Conservation (phyloP, 2,888 invertebrate species). For the Pelosia muscerda region DNA sequence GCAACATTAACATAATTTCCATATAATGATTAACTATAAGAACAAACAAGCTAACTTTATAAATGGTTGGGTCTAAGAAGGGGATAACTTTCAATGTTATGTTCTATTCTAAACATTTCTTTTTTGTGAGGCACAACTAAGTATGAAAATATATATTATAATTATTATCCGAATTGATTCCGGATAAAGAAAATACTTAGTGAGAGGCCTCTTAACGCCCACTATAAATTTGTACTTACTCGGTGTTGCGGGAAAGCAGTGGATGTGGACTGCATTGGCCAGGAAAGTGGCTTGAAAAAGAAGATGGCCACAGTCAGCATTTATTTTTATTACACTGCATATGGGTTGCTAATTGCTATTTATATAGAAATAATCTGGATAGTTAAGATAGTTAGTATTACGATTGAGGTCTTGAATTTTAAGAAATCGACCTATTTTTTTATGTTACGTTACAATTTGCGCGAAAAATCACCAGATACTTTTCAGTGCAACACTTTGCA, state of each 20-base stretch:
- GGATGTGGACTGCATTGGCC: conserved; percentile 30
- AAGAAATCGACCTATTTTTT: background rate
- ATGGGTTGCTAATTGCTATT: background rate
- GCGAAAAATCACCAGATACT: background rate
- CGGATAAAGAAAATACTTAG: background rate
- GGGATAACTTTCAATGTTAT: too few species aligned
- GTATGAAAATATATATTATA: background rate
- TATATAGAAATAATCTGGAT: background rate
- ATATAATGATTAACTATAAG: background rate
- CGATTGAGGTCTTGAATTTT: background rate
- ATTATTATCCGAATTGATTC: background rate
- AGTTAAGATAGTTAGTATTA: background rate
- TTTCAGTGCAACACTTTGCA: background rate
- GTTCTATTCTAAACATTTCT: background rate
- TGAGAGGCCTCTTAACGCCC: background rate
- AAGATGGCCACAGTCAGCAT: conserved; percentile 24
- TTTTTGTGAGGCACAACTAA: background rate
- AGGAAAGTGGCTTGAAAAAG: conserved; percentile 33
- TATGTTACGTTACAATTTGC: background rate
- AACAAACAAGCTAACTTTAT: background rate
- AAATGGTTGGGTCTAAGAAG: too few species aligned
- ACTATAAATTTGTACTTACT: conserved; percentile 20
- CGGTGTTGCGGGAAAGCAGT: conserved; percentile 28
- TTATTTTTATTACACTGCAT: background rate
- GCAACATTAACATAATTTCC: conserved; percentile 48